Base-by-base conservation (phyloP, 2,888 invertebrate genomes). In the Magallana nippona region DNA sequence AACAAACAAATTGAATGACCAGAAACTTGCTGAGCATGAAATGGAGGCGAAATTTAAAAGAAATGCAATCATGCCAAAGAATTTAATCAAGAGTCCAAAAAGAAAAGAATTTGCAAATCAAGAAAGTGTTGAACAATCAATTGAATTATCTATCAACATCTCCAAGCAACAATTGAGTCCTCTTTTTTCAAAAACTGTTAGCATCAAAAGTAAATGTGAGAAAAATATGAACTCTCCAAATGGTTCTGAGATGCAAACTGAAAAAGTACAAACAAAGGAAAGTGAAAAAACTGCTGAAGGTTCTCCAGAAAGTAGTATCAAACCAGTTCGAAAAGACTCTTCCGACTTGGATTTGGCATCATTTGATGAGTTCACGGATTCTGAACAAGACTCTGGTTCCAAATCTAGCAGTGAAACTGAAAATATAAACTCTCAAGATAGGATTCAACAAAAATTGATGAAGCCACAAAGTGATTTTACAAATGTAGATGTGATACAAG, bases 291-390 rank as follows among this genome's bases (percentile, higher is more conserved):
- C 60, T 60, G 17, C 17, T 60, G n/a, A 60, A n/a, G n/a, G 17
- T n/a, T 10, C 22, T 13, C 19, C 10, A 22, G 63, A 22, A 63
- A 22, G 13, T 3, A 22, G 27, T 63, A 32, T 27, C 10, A 71
- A 71, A 5, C 22, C 19, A 27, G 11, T 11, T 32, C 22, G 27
- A 13, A 27, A 22, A 15, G 71, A 27, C 8, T 71, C 71, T 5
- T 71, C 71, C 32, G 71, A 71, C 71, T 11, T 71, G 27, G 71
- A 15, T 3, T 71, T 71, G 27, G 11, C 13, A 17, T 71, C 71
- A 27, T 71, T 71, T 71, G 71, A 71, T 71, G 71, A 71, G 8
- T 71, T 71, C 71, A 71, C 71, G 1, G 32, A 71, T 27, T 71
- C 63, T 10, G 63, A 63, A 13, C 63, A 27, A 27, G 63, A 27